A percentile compares a stretch with the other conserved stretches of the same genome.
phyloP scores from a whole-genome alignment of 2,888 invertebrate genomes.

The Iselma pallidipennis region DNA sequence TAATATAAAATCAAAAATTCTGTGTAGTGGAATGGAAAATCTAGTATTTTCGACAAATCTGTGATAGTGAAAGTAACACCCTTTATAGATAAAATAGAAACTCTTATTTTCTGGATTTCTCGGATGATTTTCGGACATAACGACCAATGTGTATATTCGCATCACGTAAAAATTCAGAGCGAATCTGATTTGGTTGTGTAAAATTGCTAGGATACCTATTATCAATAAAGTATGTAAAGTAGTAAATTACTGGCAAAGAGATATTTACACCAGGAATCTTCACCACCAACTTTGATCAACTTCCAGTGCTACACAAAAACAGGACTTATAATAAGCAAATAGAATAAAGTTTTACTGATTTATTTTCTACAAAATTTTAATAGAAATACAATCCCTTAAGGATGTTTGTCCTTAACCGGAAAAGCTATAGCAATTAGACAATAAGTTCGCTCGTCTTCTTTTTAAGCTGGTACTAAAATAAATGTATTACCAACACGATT shows the following conservation, averaged over 20 bases:
- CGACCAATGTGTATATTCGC: too few relatives aligned
- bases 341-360: neutral
- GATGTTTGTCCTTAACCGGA: slow-evolving; percentile 5
- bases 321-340: neutral
- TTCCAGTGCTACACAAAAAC: too few relatives aligned
- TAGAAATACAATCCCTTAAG: slow-evolving; percentile 13
- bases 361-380: neutral
- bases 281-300: too few relatives aligned
- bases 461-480: slow-evolving; percentile 17
- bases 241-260: neutral
- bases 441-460: slow-evolving; percentile 15
- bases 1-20: too few relatives aligned
- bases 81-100: too few relatives aligned
- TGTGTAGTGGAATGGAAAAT: too few relatives aligned
- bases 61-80: too few relatives aligned
- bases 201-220: neutral
- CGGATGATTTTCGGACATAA: too few relatives aligned
- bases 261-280: too few relatives aligned
- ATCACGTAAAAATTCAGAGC: neutral
- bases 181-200: neutral
- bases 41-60: too few relatives aligned
- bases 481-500: slow-evolving; percentile 25
- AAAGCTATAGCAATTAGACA: slow-evolving; percentile 24
- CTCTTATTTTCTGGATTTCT: too few relatives aligned
- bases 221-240: neutral